Evolutionary conservation across 2,797 vertebrate species (phyloP).

Genomic region (Falco berigora): DNA sequence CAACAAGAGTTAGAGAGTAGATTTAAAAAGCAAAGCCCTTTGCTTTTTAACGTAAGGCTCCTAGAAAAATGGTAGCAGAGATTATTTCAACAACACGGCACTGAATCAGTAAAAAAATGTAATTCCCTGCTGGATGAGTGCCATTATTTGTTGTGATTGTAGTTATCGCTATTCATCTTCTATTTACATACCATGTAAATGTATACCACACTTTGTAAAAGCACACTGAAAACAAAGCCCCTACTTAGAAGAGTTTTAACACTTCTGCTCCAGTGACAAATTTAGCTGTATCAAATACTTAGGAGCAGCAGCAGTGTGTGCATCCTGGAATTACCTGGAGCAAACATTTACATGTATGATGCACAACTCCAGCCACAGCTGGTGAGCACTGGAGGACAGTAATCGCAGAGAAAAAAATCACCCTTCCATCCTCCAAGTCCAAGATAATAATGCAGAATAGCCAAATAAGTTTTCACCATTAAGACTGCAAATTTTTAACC

Average conservation of each 20-base stretch:
- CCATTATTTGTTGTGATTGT: constrained; percentile 22
- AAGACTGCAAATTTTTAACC: background rate
- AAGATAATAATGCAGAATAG: background rate
- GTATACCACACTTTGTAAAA: background rate
- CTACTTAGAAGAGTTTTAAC: background rate
- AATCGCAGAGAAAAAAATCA: background rate
- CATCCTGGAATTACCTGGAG: background rate
- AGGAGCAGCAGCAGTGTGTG: background rate
- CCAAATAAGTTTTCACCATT: background rate
- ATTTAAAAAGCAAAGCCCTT: background rate
- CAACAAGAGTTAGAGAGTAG: background rate
- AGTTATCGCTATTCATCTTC: constrained; percentile 15
- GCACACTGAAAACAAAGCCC: background rate
- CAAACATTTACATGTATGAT: background rate
- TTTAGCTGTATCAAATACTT: background rate
- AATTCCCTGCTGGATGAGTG: background rate
- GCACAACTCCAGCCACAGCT: background rate
- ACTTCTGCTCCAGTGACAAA: background rate
- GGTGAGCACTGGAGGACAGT: background rate
- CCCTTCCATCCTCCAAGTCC: background rate
- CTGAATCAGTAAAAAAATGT: background rate
- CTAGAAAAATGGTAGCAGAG: background rate
- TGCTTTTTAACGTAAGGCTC: background rate
- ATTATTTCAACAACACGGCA: background rate
- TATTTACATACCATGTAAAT: constrained; percentile 17